Evolutionary conservation across 2,888 invertebrate species (phyloP), one percentile per base, ranked within the genome.

Genomic region (Leucophenga maculata): DNA sequence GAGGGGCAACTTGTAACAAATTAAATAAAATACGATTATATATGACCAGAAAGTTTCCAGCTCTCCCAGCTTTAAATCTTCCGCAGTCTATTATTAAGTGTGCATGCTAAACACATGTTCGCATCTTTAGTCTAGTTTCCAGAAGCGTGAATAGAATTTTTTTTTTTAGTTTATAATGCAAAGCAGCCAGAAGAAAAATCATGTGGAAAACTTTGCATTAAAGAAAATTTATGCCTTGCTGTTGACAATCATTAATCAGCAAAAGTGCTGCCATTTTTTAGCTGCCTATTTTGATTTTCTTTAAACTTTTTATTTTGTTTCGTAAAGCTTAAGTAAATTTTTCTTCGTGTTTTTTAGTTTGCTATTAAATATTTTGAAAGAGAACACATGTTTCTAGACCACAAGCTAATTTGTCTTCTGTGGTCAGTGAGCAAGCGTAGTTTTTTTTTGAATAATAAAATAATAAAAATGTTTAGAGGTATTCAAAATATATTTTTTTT

Each of bases 301-400:
- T 44, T n/a, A 48, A 65, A 75, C 69, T 31, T 16, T 68, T 52
- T 26, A 32, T 26, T 67, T 57, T 67, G 62, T 32, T 65, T 67
- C 44, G 67, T 60, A 39, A 16, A 26, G 14, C 8, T 74, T 70
- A 72, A 74, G 62, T 50, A 65, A 26, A 57, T 70, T 64, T 69
- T 59, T 48, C 18, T 55, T 67, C 46, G 65, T 57, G 44, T 68
- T 62, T 65, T 70, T 68, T 71, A 60, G 22, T 65, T 67, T 70
- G 52, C 68, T 81, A 81, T 84, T 79, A 84, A 85, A 85, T 84
- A 83, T 85, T 86, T 85, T 83, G 86, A 82, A 81, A 77, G 85
- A 77, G 81, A 82, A 85, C 85, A 85, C 75, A 76, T 85, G 84
- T 84, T 78, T 54, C 75, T 70, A 77, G 65, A 82, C 76, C 85